Percentiles rank a stretch among this genome's conserved stretches.
phyloP scores from a whole-genome alignment of 1,140 invertebrate genomes.

The Drosophila quadrilineata region DNA sequence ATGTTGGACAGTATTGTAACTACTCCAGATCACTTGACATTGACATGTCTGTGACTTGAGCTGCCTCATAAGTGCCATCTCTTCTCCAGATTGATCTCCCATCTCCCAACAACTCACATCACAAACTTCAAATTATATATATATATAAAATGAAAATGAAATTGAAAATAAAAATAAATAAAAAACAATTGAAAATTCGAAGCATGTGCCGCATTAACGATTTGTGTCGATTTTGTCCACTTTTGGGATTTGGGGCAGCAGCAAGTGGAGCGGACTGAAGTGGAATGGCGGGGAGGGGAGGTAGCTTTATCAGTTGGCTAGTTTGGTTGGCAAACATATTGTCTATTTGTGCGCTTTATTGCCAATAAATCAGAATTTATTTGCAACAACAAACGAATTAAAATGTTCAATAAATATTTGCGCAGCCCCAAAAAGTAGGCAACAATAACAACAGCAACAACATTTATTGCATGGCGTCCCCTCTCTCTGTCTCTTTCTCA shows the following conservation, averaged over 20 bases:
- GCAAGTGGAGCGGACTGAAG: background rate
- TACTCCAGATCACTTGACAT: too few relatives aligned
- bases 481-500: background rate
- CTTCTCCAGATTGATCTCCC: too few relatives aligned
- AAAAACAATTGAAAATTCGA: slow-evolving; percentile 58
- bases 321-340: slow-evolving; percentile 46
- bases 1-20: too few relatives aligned
- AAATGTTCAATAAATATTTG: slow-evolving; percentile 81
- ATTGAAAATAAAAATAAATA: background rate
- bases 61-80: too few relatives aligned
- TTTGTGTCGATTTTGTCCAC: slow-evolving; percentile 40
- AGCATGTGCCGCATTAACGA: slow-evolving; percentile 56
- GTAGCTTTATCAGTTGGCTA: slow-evolving; percentile 50
- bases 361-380: slow-evolving; percentile 81
- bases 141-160: background rate
- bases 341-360: slow-evolving; percentile 78
- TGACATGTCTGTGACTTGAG: too few relatives aligned
- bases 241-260: background rate
- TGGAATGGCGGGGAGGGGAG: background rate
- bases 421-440: slow-evolving; percentile 51
- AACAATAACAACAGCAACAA: too few relatives aligned
- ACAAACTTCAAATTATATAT: too few relatives aligned
- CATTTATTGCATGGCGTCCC: slow-evolving; percentile 34
- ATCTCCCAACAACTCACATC: too few relatives aligned
- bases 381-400: slow-evolving; percentile 81